phyloP scores from a whole-genome alignment of 2,888 invertebrate species.

The Shargacucullia verbasci region DNA sequence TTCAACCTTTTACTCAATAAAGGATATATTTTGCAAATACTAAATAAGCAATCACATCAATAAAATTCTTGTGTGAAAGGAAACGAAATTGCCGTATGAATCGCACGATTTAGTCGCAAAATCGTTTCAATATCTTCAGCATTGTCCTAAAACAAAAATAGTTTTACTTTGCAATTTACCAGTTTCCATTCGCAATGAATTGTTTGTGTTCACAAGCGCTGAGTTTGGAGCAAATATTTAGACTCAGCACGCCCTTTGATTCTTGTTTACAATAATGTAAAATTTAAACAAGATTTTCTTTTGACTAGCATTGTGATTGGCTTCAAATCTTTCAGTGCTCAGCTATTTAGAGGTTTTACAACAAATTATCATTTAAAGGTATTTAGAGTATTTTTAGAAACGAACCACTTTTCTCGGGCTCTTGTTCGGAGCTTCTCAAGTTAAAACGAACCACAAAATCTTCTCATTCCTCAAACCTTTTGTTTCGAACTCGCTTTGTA shows the following conservation, averaged over 20 bases:
- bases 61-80: conserved; percentile 29
- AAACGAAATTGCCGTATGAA: conserved; percentile 21
- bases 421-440: neutral
- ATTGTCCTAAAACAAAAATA: conserved; percentile 20
- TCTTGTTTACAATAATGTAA: conserved; percentile 37
- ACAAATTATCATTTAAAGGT: conserved; percentile 24
- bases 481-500: conserved; percentile 18
- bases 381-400: conserved; percentile 7
- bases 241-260: conserved; percentile 27
- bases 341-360: conserved; percentile 7
- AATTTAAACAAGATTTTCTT: conserved; percentile 12
- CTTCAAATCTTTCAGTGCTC: conserved; percentile 14
- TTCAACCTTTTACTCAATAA: neutral
- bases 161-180: conserved; percentile 1
- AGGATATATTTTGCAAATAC: neutral
- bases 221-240: conserved; percentile 38
- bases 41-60: conserved; percentile 9
- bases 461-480: conserved; percentile 14
- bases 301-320: conserved; percentile 25
- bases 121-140: conserved; percentile 10
- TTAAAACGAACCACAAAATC: conserved; percentile 8
- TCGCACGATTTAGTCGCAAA: conserved; percentile 26
- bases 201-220: conserved; percentile 15
- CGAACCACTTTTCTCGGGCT: neutral
- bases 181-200: conserved; percentile 16